Base-by-base conservation (phyloP, 2,888 invertebrate genomes). In the Phoenoteleia sp. region DNA sequence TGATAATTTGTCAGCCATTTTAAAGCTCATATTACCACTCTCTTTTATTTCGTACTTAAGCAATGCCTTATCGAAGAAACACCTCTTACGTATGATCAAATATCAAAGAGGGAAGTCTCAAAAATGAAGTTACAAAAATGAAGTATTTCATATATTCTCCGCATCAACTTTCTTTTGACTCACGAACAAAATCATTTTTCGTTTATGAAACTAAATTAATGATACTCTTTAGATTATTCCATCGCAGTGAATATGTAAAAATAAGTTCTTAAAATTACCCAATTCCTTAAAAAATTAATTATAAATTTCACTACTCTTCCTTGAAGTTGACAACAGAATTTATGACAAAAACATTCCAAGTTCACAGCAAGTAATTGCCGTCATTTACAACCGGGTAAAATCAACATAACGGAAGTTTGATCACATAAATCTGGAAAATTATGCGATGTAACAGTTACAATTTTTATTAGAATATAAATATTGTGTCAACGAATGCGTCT, bases 371-470 rank as follows among this genome's bases (percentile, higher is more conserved):
- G 36, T 67, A 33, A 67, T 67, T 67, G 52, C 66, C 36, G 49
- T 11, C 66, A 67, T 67, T 52, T 67, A 36, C 66, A 62, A 45
- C 25, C 62, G 2, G 27, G 62, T 62, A 23, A 17, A 62, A 45
- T 45, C 62, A 62, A 62, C 62, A 62, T 62, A 62, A 62, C 62
- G 62, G 62, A 62, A 62, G 45, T 17, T 67, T 67, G 52, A 67
- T 67, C 36, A 67, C 66, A 67, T 67, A 67, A 67, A 67, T 67
- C 52, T 17, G 33, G 52, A 67, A 67, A 67, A 52, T 67, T 67
- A 33, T 49, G 66, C 33, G 66, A 52, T 67, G 66, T 67, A 45
- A 45, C 45, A 45, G 62, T 45, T 62, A 62, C 45, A 62, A 62
- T 62, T 62, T 62, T 62, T 62, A 33, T 64, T 19, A 27, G 27